A percentile compares a stretch with the other conserved stretches of the same genome.
phyloP scores from a whole-genome alignment of 2,888 invertebrate species.

The Plebejus anna region DNA sequence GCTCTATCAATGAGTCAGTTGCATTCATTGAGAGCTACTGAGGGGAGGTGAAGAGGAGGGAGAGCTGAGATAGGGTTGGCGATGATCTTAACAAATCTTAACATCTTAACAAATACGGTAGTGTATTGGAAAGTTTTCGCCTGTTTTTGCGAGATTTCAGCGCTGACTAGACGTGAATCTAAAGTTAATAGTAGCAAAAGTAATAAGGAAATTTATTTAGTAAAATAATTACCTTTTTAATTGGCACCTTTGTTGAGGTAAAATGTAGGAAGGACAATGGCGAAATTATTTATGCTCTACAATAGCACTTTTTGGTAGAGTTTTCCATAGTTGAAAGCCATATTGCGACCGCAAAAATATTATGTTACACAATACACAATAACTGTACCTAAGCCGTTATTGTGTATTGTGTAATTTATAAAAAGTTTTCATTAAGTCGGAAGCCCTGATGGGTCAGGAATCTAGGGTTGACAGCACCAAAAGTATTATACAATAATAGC shows the following conservation, averaged over 20 bases:
- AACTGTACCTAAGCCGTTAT: too few species aligned
- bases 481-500: neutral
- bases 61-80: neutral
- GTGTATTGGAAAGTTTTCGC: neutral
- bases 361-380: neutral
- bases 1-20: conserved; percentile 69
- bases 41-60: neutral
- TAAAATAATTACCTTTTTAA: too few species aligned
- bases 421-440: too few species aligned
- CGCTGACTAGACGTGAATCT: neutral
- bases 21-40: conserved; percentile 58
- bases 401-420: too few species aligned
- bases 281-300: too few species aligned
- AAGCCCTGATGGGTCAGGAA: neutral
- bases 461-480: neutral
- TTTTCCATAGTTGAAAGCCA: neutral
- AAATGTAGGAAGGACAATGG: too few species aligned
- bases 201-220: too few species aligned
- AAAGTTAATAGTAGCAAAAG: neutral
- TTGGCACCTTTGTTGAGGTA: too few species aligned
- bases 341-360: neutral
- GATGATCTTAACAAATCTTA: too few species aligned
- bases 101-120: neutral
- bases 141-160: neutral
- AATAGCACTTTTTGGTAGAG: neutral